Conservation (phyloP, 2,888 invertebrate species). For the Isoperla grammatica region DNA sequence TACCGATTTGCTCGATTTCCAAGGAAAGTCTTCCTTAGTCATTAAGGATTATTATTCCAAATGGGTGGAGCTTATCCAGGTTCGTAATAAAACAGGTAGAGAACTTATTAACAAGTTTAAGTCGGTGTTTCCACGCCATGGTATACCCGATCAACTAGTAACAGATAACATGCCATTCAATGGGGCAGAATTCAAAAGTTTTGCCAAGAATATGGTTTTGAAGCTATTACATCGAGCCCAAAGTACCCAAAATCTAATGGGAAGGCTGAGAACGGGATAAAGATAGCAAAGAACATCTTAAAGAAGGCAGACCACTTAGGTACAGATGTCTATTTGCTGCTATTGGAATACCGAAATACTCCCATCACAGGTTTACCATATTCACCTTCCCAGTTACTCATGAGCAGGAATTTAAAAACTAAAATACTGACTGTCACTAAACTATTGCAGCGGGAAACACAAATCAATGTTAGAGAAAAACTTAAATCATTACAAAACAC, state of each 20-base stretch:
- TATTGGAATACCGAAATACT: conserved; percentile 1
- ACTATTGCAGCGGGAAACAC: not conserved
- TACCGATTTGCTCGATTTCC: not conserved
- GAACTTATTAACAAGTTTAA: not conserved
- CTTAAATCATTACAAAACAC: not conserved
- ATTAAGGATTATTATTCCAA: not conserved
- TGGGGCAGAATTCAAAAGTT: not conserved
- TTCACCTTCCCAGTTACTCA: not conserved
- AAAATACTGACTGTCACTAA: not conserved
- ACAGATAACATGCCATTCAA: not conserved
- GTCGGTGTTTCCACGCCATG: not conserved
- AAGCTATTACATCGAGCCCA: not conserved
- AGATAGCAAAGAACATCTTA: not conserved
- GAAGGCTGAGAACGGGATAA: not conserved
- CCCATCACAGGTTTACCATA: not conserved
- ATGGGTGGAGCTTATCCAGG: not conserved
- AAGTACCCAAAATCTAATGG: conserved; percentile 9
- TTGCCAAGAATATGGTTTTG: conserved; percentile 20
- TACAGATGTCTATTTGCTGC: not conserved
- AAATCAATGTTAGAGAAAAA: not conserved
- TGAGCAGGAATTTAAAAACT: not conserved
- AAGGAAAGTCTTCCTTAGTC: not conserved
- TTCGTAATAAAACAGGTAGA: not conserved
- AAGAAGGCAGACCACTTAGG: not conserved
- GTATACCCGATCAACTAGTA: not conserved